Conservation (phyloP, 2,888 invertebrate genomes). For the Ceratothoa steindachneri region DNA sequence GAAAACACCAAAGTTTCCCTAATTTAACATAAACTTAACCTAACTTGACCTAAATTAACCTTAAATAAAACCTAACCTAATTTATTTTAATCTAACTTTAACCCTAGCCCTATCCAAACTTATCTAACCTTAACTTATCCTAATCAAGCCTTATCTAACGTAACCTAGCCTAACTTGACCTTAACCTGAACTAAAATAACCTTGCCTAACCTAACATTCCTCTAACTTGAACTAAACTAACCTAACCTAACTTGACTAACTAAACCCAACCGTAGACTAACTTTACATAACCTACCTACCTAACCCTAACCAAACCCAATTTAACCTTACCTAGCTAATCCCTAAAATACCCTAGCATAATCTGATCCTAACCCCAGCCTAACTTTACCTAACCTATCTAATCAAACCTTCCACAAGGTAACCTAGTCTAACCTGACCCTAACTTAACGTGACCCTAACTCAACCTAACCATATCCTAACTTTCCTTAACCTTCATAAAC, state of each 20-base stretch:
- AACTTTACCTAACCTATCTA: background rate
- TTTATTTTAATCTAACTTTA: too few relatives aligned
- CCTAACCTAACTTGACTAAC: background rate
- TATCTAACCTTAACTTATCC: background rate
- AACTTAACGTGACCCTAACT: background rate
- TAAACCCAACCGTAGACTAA: background rate
- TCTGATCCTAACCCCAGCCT: background rate
- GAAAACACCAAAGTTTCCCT: too few relatives aligned
- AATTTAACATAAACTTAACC: too few relatives aligned
- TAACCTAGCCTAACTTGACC: background rate
- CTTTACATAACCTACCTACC: background rate
- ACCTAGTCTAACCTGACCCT: background rate
- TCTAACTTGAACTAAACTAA: background rate
- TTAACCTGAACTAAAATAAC: background rate
- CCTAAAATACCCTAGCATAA: background rate
- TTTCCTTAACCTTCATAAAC: background rate
- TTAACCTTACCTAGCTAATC: too few relatives aligned
- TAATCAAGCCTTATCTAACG: too few relatives aligned
- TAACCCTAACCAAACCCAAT: background rate
- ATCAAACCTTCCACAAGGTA: too few relatives aligned
- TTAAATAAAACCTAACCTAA: too few relatives aligned
- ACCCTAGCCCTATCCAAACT: too few relatives aligned
- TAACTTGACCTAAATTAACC: too few relatives aligned
- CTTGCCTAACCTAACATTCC: background rate
- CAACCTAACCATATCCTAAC: background rate